phyloP scores from a whole-genome alignment of 2,888 invertebrate genomes.

The Calliopum simillimum region DNA sequence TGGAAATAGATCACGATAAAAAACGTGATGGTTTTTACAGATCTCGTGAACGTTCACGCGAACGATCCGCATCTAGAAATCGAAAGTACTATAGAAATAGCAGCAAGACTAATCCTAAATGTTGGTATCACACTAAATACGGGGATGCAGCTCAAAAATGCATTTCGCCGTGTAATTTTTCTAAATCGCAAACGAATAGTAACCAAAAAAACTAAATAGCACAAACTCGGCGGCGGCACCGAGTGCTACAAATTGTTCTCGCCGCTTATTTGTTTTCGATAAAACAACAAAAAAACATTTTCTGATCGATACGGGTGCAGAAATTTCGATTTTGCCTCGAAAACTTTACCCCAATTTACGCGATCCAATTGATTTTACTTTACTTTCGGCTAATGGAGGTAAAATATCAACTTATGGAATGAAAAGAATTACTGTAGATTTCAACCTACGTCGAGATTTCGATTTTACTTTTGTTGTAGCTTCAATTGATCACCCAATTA shows the following conservation, averaged over 20 bases:
- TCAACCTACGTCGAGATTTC: background rate
- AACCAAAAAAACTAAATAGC: background rate
- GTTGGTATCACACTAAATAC: background rate
- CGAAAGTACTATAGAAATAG: too few species aligned
- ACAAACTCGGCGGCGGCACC: too few species aligned
- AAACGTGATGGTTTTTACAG: too few species aligned
- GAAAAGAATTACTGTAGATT: background rate
- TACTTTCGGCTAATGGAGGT: too few species aligned
- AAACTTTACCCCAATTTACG: background rate
- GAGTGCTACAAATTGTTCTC: too few species aligned
- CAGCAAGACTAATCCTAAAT: too few species aligned
- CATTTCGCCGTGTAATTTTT: background rate
- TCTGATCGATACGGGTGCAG: background rate
- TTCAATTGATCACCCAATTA: too few species aligned
- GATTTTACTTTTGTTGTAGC: too few species aligned
- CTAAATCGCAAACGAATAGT: background rate
- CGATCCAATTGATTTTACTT: background rate
- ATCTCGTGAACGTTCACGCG: too few species aligned
- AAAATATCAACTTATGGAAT: background rate
- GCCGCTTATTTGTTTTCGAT: too few species aligned
- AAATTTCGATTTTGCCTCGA: background rate
- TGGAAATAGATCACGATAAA: too few species aligned
- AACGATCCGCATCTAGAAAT: too few species aligned
- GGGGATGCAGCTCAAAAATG: background rate
- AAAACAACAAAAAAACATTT: slow-evolving; percentile 1